Conservation (phyloP, 2,888 invertebrate genomes). For the Steinernema scapterisci region DNA sequence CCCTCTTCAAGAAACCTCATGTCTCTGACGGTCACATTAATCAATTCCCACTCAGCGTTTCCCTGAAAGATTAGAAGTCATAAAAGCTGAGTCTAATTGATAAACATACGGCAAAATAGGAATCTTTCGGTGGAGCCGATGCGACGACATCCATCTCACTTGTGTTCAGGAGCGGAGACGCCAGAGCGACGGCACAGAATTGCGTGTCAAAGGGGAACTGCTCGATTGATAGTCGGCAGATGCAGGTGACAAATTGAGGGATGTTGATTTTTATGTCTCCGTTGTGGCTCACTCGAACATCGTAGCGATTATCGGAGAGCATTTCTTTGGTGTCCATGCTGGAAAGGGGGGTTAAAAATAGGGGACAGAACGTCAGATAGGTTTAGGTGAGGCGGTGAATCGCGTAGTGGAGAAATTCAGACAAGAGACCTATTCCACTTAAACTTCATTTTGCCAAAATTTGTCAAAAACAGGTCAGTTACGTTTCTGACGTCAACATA, state of each 20-base stretch:
- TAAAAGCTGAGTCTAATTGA: background rate
- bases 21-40: constrained; percentile 63
- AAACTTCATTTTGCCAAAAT: no score
- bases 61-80: constrained; percentile 49
- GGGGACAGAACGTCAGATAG: no score
- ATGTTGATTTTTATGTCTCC: constrained; percentile 64
- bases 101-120: constrained; percentile 55
- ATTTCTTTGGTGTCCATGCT: constrained; percentile 66
- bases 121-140: constrained; percentile 56
- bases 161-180: constrained; percentile 61
- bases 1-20: constrained; percentile 65
- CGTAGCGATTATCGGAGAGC: constrained; percentile 61
- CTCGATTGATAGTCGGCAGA: constrained; percentile 46
- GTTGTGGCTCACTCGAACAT: constrained; percentile 57
- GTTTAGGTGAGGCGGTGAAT: no score
- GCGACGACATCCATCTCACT: constrained; percentile 64
- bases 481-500: background rate
- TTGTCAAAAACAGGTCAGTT: no score
- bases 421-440: no score
- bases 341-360: constrained; percentile 41
- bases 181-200: constrained; percentile 64
- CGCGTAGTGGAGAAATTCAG: no score
- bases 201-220: constrained; percentile 65
- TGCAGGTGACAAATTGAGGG: constrained; percentile 58
- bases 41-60: constrained; percentile 65